These are phyloP conservation scores for Apodemus agrarius DNA, from an alignment of 2,797 vertebrate species.

Conservation along the genomic window DNA sequence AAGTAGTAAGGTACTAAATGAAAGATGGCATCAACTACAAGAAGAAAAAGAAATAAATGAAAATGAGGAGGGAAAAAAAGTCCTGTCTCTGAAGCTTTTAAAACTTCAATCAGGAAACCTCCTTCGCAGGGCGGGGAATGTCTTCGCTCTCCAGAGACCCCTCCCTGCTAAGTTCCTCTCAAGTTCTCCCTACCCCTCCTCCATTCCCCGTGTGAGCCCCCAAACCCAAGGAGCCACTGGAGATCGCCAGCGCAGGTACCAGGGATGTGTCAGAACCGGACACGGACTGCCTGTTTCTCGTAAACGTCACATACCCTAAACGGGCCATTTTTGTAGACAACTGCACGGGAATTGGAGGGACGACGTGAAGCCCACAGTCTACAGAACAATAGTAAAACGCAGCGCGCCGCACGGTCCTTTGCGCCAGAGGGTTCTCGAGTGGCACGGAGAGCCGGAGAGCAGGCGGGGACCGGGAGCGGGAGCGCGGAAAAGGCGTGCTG, in stretches of 20 bases:
- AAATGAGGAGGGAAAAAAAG: not conserved
- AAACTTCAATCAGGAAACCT: constrained; percentile 71
- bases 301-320: not conserved
- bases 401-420: not conserved
- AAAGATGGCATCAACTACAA: constrained; percentile 42
- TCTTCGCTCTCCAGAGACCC: constrained; percentile 27
- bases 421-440: not conserved
- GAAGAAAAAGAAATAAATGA: not conserved
- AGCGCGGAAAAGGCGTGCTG: constrained; percentile 74
- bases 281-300: not conserved
- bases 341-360: not conserved
- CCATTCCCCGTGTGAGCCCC: not conserved
- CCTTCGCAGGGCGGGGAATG: constrained; percentile 43
- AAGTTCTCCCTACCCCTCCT: constrained; percentile 6
- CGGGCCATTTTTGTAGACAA: not conserved
- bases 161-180: constrained; percentile 51
- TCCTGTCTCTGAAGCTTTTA: constrained; percentile 57
- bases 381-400: not conserved
- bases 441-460: not conserved
- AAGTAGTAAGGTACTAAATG: constrained; percentile 32
- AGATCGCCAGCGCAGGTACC: not conserved
- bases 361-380: not conserved
- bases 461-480: not conserved
- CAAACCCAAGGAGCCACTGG: not conserved
- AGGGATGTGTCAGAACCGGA: not conserved